Conservation (phyloP, 1,140 invertebrate genomes). For the Ctenoplectra terminalis region DNA sequence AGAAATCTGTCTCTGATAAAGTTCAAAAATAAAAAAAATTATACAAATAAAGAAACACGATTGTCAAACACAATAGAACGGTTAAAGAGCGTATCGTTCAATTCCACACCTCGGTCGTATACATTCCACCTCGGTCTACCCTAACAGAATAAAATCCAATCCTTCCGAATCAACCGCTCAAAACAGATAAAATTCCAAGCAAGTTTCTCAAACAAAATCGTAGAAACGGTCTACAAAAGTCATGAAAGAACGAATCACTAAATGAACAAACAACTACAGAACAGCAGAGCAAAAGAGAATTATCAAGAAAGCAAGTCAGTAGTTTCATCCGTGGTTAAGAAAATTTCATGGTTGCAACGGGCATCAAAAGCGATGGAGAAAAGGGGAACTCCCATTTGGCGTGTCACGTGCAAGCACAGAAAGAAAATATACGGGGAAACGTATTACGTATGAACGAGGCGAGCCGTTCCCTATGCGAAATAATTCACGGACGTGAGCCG, state of each 20-base stretch:
- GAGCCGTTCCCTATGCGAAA: slow-evolving; percentile 18
- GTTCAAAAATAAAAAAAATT: no score
- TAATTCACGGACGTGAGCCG: slow-evolving; percentile 26
- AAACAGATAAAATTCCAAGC: neutral
- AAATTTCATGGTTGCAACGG: slow-evolving; percentile 31
- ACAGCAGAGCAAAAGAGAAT: no score
- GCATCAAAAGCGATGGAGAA: neutral
- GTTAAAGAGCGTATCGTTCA: neutral
- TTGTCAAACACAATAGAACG: no score
- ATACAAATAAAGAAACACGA: no score
- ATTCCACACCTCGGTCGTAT: neutral
- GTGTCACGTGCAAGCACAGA: neutral
- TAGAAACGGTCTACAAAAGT: no score
- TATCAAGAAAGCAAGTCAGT: no score
- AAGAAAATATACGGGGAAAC: slow-evolving; percentile 9
- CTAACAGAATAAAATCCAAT: neutral
- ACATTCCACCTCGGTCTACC: neutral
- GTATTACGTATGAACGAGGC: slow-evolving; percentile 36
- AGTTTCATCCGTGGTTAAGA: neutral
- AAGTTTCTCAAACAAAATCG: neutral
- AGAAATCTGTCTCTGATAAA: no score
- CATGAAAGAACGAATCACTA: no score
- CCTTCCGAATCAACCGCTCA: neutral
- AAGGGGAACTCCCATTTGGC: neutral
- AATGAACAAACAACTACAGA: no score